Conservation (phyloP, 92 coral and sea anemone species). For the Micromussa lordhowensis region DNA sequence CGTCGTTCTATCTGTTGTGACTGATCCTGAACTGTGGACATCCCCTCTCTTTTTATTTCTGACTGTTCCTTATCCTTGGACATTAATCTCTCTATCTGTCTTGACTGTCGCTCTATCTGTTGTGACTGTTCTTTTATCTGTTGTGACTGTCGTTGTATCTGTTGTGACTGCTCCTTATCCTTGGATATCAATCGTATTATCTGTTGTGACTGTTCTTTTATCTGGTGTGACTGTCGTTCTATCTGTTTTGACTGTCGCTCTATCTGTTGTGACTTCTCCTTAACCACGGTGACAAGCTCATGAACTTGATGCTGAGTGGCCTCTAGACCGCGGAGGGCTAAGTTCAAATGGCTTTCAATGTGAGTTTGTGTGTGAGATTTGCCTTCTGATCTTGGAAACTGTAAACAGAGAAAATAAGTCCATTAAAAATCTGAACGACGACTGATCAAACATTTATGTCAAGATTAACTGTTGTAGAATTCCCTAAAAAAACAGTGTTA, state of each 20-base stretch:
- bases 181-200: not conserved
- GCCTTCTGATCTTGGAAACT: conserved; percentile 46
- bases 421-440: not conserved
- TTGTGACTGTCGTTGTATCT: not conserved
- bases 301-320: not conserved
- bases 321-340: not conserved
- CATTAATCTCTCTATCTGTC: no score
- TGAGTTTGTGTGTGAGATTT: not conserved
- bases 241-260: not conserved
- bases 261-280: not conserved
- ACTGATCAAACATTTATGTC: not conserved
- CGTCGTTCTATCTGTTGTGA: no score
- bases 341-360: not conserved
- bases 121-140: not conserved
- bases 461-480: no score
- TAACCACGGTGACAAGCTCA: not conserved
- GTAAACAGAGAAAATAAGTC: not conserved
- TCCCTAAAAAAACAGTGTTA: no score
- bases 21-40: no score
- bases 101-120: no score
- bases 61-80: no score
- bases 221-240: no score
- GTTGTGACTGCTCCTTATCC: not conserved
- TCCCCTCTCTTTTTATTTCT: no score
- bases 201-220: not conserved